These are phyloP conservation scores for Podargus strigoides DNA, from an alignment of 2,797 vertebrate species.

Conservation along the genomic window DNA sequence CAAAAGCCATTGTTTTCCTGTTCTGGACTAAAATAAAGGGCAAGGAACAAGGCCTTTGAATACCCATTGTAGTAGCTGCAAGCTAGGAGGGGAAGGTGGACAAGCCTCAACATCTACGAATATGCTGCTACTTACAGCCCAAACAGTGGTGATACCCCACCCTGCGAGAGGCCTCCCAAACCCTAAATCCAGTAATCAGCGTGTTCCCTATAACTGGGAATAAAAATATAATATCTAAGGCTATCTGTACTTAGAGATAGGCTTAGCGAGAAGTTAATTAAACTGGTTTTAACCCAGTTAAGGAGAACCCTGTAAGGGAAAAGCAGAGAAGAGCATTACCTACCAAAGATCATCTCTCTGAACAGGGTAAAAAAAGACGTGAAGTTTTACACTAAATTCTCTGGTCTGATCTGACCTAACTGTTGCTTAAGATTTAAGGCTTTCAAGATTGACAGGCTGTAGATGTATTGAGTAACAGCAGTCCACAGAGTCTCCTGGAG, in stretches of 20 bases:
- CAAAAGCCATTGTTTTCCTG: not conserved
- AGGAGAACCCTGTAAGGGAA: not conserved
- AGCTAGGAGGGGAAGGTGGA: not conserved
- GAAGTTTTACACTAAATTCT: not conserved
- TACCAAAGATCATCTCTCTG: not conserved
- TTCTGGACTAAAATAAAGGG: not conserved
- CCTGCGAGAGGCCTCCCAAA: conserved; percentile 15
- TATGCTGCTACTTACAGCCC: not conserved
- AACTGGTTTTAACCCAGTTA: not conserved
- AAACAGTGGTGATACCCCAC: not conserved
- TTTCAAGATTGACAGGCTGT: not conserved
- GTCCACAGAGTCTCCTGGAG: not conserved
- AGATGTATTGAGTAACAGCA: not conserved
- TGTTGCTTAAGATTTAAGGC: not conserved
- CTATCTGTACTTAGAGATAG: not conserved
- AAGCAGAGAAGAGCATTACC: not conserved
- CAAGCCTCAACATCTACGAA: not conserved
- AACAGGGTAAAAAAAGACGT: not conserved
- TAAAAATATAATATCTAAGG: not conserved
- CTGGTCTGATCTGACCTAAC: not conserved
- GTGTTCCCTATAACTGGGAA: not conserved
- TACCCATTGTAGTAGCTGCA: not conserved
- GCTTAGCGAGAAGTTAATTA: not conserved
- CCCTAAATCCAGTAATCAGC: not conserved
- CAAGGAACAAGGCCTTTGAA: not conserved